Evolutionary conservation across 2,888 invertebrate genomes (phyloP).

Genomic region (Agriopis leucophaearia): DNA sequence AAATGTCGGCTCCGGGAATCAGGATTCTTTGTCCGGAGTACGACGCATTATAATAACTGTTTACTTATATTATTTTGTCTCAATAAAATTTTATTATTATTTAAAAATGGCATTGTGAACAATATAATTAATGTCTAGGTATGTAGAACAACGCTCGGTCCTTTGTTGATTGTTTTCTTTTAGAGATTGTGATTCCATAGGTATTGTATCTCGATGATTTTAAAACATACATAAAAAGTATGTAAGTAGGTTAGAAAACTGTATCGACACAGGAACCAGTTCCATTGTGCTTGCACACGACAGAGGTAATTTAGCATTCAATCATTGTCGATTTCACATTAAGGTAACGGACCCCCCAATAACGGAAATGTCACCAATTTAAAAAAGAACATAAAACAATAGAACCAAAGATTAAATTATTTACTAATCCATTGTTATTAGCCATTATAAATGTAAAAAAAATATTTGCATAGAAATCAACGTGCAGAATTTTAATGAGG

Average conservation of each 20-base stretch:
- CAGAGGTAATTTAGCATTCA: constrained; percentile 16
- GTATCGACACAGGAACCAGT: constrained; percentile 10
- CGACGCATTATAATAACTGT: too few relatives aligned
- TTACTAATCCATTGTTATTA: constrained; percentile 23
- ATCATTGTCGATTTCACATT: constrained; percentile 25
- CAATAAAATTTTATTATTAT: too few relatives aligned
- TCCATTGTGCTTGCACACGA: constrained; percentile 9
- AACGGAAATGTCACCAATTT: constrained; percentile 26
- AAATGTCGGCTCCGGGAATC: too few relatives aligned
- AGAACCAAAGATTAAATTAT: constrained; percentile 10
- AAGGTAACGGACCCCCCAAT: constrained; percentile 27
- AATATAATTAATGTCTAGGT: too few relatives aligned
- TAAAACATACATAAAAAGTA: neutral
- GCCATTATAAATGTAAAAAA: constrained; percentile 14
- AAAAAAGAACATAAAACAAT: constrained; percentile 21
- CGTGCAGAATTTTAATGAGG: constrained; percentile 31
- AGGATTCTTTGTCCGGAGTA: too few relatives aligned
- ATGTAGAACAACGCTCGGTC: too few relatives aligned
- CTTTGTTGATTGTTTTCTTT: too few relatives aligned
- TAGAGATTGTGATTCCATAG: too few relatives aligned
- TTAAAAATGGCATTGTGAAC: too few relatives aligned
- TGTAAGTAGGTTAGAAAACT: constrained; percentile 13
- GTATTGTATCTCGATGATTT: too few relatives aligned
- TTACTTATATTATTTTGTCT: too few relatives aligned
- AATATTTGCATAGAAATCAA: constrained; percentile 33